Percentiles rank a stretch among this genome's conserved stretches.
phyloP scores from a whole-genome alignment of 2,797 vertebrate species.

The Glyptemys insculpta region DNA sequence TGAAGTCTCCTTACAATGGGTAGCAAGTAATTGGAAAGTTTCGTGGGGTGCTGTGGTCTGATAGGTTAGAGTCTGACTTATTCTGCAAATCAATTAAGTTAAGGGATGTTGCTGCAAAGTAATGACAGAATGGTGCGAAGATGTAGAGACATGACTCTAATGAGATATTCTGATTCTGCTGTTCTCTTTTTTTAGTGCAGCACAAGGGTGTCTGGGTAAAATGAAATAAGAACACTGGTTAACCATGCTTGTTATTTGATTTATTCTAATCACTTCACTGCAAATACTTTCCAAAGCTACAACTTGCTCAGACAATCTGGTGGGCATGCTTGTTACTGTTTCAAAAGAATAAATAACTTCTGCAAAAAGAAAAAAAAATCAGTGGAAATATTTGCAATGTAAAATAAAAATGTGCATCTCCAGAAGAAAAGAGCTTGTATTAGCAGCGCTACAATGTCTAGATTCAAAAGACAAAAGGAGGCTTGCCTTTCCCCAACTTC shows the following conservation, averaged over 20 bases:
- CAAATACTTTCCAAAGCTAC: not conserved
- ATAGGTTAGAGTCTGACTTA: not conserved
- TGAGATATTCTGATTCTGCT: not conserved
- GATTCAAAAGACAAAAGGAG: not conserved
- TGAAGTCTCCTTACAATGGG: not conserved
- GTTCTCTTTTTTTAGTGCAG: not conserved
- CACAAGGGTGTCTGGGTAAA: not conserved
- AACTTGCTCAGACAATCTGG: not conserved
- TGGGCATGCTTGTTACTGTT: not conserved
- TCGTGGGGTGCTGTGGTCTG: not conserved
- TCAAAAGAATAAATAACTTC: not conserved
- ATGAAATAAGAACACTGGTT: not conserved
- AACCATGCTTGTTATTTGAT: not conserved
- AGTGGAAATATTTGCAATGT: not conserved
- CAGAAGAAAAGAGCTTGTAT: not conserved
- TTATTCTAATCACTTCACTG: not conserved
- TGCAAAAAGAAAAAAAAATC: not conserved
- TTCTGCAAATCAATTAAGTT: slow-evolving; percentile 19
- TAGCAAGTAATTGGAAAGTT: not conserved
- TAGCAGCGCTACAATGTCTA: not conserved
- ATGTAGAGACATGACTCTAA: not conserved
- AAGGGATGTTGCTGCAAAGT: not conserved
- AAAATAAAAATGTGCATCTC: not conserved
- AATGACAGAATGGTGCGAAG: slow-evolving; percentile 1
- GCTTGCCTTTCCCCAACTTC: not conserved